Base-by-base conservation (phyloP, 2,797 vertebrate genomes). In the Coregonus ussuriensis region DNA sequence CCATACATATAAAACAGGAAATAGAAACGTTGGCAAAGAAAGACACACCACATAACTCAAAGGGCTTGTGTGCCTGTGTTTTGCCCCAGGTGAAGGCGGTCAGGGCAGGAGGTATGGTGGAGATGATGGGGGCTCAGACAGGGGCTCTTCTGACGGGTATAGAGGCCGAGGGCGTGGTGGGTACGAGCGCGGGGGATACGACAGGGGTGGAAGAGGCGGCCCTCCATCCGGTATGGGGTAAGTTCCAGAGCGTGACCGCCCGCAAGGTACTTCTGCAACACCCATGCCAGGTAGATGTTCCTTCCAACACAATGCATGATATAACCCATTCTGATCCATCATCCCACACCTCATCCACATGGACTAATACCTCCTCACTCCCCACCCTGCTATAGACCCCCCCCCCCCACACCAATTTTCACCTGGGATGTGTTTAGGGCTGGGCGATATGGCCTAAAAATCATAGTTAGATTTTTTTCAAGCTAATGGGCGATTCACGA, bases 141-240 rank as follows among this genome's bases (percentile, higher is more conserved):
- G 92, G 18, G 59, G 59, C 59, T 62, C 59, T 3, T 87, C 92
- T 65, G 94, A 95, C 3, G 90, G 90, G 47, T 92, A 65, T 81
- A 84, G 93, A 84, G 92, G 72, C 66, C 33, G 79, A 65, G 82
- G 75, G 68, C 74, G 79, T n/a, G 82, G 82, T n/a, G 79, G 79
- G 53, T 81, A 66, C 47, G 79, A 79, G 14, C 72, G 21, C 41
- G 76, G 56, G 62, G 73, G 85, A 15, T 83, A 79, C 15, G 83
- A 75, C 1, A 59, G 78, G 15, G 68, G 74, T 2, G 72, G 37
- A 85, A 91, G 94, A 90, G 93, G 94, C 16, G 94, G 94, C 86
- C 90, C 92, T 83, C 91, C 92, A 88, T 92, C 85, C 80, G 86
- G 93, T 94, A 92, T 94, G 93, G 94, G 95, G 95, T 95, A 94